Percentiles rank a stretch among this genome's conserved stretches.
Evolutionary conservation across 1,140 invertebrate species (phyloP).

Genomic region (Listronotus oregonensis): DNA sequence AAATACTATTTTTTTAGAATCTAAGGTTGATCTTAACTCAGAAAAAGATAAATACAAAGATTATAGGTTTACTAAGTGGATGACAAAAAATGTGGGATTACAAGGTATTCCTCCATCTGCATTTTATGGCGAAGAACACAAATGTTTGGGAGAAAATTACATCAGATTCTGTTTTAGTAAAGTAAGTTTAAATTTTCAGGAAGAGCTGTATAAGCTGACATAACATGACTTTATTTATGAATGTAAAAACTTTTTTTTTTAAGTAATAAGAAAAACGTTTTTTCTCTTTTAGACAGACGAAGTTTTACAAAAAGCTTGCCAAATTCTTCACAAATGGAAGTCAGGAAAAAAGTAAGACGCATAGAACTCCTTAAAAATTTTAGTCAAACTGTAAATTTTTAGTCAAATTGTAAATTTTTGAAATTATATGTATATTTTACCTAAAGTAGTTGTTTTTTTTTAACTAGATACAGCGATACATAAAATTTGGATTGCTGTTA

Average conservation of each 20-base stretch:
- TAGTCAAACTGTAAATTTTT: too few relatives aligned
- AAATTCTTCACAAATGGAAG: slow-evolving; percentile 68
- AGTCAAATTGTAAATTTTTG: too few relatives aligned
- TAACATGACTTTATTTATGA: too few relatives aligned
- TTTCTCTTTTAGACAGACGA: slow-evolving; percentile 60
- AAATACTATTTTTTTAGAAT: slow-evolving; percentile 54
- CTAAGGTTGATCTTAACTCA: slow-evolving; percentile 66
- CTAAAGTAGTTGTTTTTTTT: too few relatives aligned
- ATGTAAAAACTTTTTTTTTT: too few relatives aligned
- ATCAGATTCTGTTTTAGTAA: slow-evolving; percentile 95
- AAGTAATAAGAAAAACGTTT: too few relatives aligned
- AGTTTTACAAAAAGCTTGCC: slow-evolving; percentile 71
- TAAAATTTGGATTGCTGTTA: too few relatives aligned
- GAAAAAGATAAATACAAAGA: slow-evolving; percentile 79
- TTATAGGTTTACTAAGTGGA: slow-evolving; percentile 94
- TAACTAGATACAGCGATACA: too few relatives aligned
- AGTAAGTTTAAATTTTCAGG: slow-evolving; percentile 59
- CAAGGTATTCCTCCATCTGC: slow-evolving; percentile 93
- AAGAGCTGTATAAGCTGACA: neutral
- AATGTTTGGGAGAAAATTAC: slow-evolving; percentile 83
- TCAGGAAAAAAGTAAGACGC: slow-evolving; percentile 37
- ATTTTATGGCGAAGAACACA: slow-evolving; percentile 86
- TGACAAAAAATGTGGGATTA: slow-evolving; percentile 90
- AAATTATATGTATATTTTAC: too few relatives aligned
- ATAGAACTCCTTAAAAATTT: too few relatives aligned